phyloP scores from a whole-genome alignment of 2,113 vertebrate genomes.

The Clarias batrachus region DNA sequence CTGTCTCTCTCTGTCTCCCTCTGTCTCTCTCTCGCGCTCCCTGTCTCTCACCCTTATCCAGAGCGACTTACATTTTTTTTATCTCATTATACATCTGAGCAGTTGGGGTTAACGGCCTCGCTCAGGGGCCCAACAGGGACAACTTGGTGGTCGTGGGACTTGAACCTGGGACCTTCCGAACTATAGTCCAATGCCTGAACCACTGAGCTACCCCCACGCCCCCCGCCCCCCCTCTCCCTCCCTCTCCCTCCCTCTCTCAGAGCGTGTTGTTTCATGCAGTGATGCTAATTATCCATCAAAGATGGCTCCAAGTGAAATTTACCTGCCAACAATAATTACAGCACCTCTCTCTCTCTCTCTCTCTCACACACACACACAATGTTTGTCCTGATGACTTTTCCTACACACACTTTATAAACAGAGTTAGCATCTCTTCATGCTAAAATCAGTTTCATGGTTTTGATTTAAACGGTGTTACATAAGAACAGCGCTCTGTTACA shows the following conservation, averaged over 20 bases:
- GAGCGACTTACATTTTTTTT: too few species aligned
- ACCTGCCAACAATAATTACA: slow-evolving; percentile 58
- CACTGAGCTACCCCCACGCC: too few species aligned
- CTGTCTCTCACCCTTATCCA: too few species aligned
- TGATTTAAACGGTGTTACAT: background rate
- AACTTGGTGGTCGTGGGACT: too few species aligned
- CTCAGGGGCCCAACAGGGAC: too few species aligned
- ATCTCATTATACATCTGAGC: too few species aligned
- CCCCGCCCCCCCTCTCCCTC: too few species aligned
- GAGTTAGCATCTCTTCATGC: background rate
- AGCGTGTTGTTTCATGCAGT: slow-evolving; percentile 54
- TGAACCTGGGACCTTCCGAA: too few species aligned
- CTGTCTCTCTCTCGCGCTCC: too few species aligned
- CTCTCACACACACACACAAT: background rate
- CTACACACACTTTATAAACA: background rate
- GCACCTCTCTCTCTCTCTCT: slow-evolving; percentile 30
- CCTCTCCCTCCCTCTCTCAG: background rate
- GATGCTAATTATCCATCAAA: slow-evolving; percentile 51
- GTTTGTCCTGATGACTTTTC: slow-evolving; percentile 37
- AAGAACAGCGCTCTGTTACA: background rate
- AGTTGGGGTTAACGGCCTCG: too few species aligned
- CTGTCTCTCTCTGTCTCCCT: too few species aligned
- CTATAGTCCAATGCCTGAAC: too few species aligned
- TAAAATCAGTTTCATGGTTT: background rate
- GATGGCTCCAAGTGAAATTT: slow-evolving; percentile 53